Conservation (phyloP, 2,888 invertebrate genomes). For the Chloromyia formosa region DNA sequence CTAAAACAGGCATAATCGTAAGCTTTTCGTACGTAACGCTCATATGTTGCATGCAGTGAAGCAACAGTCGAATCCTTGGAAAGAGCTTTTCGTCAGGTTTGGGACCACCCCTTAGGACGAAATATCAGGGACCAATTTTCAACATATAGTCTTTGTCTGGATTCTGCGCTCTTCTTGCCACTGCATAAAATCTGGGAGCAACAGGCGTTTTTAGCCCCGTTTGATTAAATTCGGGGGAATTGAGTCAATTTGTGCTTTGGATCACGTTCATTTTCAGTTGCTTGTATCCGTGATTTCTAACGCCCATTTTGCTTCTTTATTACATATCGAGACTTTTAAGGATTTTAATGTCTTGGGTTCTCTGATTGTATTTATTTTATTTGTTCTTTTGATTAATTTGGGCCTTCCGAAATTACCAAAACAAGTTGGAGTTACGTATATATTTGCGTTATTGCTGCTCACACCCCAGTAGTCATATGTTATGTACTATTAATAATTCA, state of each 20-base stretch:
- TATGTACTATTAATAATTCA: too few species aligned
- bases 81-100: conserved; percentile 25
- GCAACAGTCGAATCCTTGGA: conserved; percentile 37
- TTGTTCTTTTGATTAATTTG: too few species aligned
- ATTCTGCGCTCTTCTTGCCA: conserved; percentile 20
- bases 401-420: too few species aligned
- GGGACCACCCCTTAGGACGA: background rate
- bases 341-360: too few species aligned
- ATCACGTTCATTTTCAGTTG: conserved; percentile 5
- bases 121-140: background rate
- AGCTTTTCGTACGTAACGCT: background rate
- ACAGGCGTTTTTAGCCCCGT: conserved; percentile 31
- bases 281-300: conserved; percentile 15
- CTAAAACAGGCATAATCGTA: conserved; percentile 8
- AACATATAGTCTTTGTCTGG: background rate
- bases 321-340: too few species aligned
- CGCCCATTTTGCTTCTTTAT: too few species aligned
- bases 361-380: too few species aligned
- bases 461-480: too few species aligned
- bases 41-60: conserved; percentile 38
- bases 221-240: conserved; percentile 16
- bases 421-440: too few species aligned
- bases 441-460: too few species aligned
- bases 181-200: conserved; percentile 12
- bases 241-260: conserved; percentile 18